phyloP scores from a whole-genome alignment of 2,888 invertebrate genomes.

The Dilophus febrilis region DNA sequence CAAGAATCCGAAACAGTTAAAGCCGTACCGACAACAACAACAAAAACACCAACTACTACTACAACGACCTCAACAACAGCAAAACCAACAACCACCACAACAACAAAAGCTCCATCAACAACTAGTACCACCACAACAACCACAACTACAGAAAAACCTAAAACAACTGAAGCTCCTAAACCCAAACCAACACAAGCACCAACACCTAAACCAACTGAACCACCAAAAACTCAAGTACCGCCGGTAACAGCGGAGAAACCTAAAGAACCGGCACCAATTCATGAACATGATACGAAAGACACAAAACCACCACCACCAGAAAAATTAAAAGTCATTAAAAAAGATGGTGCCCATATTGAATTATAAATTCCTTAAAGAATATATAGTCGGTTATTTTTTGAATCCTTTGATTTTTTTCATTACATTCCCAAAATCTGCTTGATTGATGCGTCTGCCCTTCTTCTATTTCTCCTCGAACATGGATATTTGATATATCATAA shows the following conservation, averaged over 20 bases:
- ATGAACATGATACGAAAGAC: constrained; percentile 37
- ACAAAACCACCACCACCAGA: constrained; percentile 35
- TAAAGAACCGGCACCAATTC: constrained; percentile 31
- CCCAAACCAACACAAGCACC: constrained; percentile 17
- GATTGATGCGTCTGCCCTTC: no score
- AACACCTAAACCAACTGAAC: constrained; percentile 13
- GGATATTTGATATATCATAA: no score
- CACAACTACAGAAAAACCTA: constrained; percentile 14
- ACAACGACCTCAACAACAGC: constrained; percentile 11
- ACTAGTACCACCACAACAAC: constrained; percentile 17
- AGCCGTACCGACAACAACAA: constrained; percentile 11
- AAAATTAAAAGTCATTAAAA: constrained; percentile 41
- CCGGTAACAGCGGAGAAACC: constrained; percentile 11
- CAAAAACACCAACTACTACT: constrained; percentile 9
- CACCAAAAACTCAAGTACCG: constrained; percentile 14
- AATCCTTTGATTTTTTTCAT: no score
- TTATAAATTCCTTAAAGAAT: no score
- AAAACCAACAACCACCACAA: constrained; percentile 13
- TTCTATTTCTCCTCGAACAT: no score
- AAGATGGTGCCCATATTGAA: constrained; percentile 31
- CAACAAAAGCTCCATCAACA: constrained; percentile 1
- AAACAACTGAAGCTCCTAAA: constrained; percentile 14
- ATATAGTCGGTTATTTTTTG: no score
- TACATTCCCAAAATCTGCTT: no score
- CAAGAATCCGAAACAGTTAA: constrained; percentile 17